Percentiles rank a stretch among this genome's conserved stretches.
These are phyloP conservation scores for Octonoba sinensis DNA, from an alignment of 2,888 invertebrate species.

Conservation along the genomic window DNA sequence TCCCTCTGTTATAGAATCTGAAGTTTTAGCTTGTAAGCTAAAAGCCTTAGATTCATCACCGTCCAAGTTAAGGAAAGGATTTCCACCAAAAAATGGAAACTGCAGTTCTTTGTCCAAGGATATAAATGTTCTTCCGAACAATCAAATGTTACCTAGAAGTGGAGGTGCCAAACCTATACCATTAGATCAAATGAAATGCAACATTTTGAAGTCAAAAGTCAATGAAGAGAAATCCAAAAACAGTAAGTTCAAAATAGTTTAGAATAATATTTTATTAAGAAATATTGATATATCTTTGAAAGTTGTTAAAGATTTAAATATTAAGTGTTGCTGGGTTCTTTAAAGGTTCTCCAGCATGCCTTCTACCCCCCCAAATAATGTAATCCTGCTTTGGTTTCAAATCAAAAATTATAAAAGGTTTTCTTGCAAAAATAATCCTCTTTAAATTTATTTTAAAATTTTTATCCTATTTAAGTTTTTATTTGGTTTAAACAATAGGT, in stretches of 20 bases:
- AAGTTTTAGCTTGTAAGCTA: conserved; percentile 57
- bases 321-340: too few relatives aligned
- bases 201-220: conserved; percentile 64
- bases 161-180: conserved; percentile 62
- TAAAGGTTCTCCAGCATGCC: too few relatives aligned
- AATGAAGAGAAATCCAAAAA: conserved; percentile 59
- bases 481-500: too few relatives aligned
- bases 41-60: conserved; percentile 62
- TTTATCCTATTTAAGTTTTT: too few relatives aligned
- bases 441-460: too few relatives aligned
- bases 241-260: conserved; percentile 20
- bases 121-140: conserved; percentile 56
- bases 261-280: too few relatives aligned
- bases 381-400: too few relatives aligned
- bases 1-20: conserved; percentile 32
- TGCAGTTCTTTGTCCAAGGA: conserved; percentile 35
- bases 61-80: conserved; percentile 39
- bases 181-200: conserved; percentile 64
- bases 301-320: too few relatives aligned
- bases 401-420: too few relatives aligned
- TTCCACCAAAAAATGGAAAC: conserved; percentile 34
- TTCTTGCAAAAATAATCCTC: too few relatives aligned
- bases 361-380: too few relatives aligned
- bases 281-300: too few relatives aligned
- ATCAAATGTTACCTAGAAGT: conserved; percentile 60